Percentiles rank a stretch among this genome's conserved stretches.
These are phyloP conservation scores for Neogale vison DNA, from an alignment of 2,113 vertebrate genomes.

Conservation along the genomic window DNA sequence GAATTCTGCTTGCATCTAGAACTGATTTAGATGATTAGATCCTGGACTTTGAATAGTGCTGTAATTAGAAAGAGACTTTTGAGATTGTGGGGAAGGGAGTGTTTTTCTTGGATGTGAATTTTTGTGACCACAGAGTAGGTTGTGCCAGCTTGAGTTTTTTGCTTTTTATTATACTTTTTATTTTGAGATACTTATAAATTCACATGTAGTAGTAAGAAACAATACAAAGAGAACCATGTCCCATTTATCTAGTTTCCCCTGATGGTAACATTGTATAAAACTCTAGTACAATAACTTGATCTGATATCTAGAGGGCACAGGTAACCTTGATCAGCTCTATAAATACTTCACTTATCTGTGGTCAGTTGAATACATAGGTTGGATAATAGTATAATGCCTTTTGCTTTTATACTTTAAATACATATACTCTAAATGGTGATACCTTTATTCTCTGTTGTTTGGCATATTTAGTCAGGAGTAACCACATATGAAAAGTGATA, in stretches of 20 bases:
- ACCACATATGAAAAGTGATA: background rate
- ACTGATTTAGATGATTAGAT: background rate
- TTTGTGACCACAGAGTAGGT: background rate
- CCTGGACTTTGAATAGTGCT: background rate
- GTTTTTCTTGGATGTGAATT: background rate
- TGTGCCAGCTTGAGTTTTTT: constrained; percentile 9
- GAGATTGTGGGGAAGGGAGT: background rate
- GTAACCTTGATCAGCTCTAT: background rate
- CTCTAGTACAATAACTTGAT: background rate
- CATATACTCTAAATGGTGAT: background rate
- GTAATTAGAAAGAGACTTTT: background rate
- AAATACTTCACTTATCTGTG: background rate
- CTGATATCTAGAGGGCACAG: background rate
- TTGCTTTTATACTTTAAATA: background rate
- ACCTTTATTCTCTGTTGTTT: background rate
- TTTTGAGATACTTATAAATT: constrained; percentile 20
- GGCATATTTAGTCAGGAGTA: background rate
- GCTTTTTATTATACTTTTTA: background rate
- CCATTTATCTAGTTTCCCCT: background rate
- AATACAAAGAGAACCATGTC: background rate
- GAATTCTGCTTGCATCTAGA: background rate
- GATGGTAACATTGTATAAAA: background rate
- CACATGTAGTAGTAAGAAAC: background rate
- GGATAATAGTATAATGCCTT: background rate
- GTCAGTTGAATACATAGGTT: background rate